Percentiles rank a stretch among this genome's conserved stretches.
Evolutionary conservation across 2,113 vertebrate genomes (phyloP).

Genomic region (Isichthys henryi): DNA sequence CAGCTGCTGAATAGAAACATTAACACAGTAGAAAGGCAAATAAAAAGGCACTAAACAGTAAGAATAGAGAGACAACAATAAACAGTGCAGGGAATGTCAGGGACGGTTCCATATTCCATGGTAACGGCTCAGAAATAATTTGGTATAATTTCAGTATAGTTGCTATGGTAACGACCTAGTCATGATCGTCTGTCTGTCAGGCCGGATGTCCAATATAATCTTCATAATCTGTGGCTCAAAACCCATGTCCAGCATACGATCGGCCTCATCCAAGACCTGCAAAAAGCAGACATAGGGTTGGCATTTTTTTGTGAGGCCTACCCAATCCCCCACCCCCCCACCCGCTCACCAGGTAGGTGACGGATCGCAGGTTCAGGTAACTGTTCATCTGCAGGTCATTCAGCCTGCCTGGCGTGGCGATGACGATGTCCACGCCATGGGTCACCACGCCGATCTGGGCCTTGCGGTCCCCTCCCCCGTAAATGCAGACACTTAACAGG

Average conservation of each 20-base stretch:
- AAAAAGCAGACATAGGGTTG: neutral
- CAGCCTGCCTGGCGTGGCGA: conserved; percentile 88
- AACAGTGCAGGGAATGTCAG: neutral
- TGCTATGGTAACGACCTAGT: conserved; percentile 67
- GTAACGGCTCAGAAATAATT: neutral
- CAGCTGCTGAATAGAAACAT: neutral
- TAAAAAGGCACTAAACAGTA: neutral
- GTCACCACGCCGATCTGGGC: conserved; percentile 72
- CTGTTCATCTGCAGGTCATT: conserved; percentile 93
- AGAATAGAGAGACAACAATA: neutral
- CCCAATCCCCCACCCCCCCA: neutral
- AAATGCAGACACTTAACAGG: conserved; percentile 76
- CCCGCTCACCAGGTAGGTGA: conserved; percentile 83
- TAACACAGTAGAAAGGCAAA: neutral
- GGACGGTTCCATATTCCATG: neutral
- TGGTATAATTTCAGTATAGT: neutral
- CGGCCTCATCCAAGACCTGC: conserved; percentile 96
- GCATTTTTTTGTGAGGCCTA: neutral
- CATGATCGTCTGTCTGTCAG: conserved; percentile 91
- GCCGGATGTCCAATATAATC: conserved; percentile 89
- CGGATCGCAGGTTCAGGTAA: conserved; percentile 72
- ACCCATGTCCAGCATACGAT: conserved; percentile 96
- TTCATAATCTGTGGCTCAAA: conserved; percentile 98
- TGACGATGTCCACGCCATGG: conserved; percentile 86
- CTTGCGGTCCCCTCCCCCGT: conserved; percentile 83